Evolutionary conservation across 2,113 vertebrate species (phyloP).

Genomic region (Notarius quadriscutis): DNA sequence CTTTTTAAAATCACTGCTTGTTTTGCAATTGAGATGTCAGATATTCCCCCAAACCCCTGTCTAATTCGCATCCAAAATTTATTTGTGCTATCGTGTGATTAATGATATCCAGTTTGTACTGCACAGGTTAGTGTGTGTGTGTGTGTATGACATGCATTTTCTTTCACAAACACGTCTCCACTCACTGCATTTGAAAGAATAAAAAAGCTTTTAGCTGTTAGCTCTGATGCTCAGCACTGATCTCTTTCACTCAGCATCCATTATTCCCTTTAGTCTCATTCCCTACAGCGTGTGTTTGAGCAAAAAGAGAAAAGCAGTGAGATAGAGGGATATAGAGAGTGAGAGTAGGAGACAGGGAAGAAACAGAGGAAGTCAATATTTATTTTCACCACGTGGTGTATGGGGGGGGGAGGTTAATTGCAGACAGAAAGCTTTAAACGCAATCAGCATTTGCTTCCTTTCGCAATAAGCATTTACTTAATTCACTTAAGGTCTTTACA

Average conservation of each 20-base stretch:
- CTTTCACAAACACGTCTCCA: not conserved
- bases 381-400: constrained; percentile 13
- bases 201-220: constrained; percentile 35
- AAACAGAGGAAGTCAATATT: constrained; percentile 25
- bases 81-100: not conserved
- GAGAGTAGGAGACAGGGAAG: not conserved
- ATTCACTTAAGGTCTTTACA: not conserved
- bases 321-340: constrained; percentile 15
- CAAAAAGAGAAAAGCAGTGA: constrained; percentile 4
- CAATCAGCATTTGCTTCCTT: constrained; percentile 42
- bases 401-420: not conserved
- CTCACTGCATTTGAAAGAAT: not conserved
- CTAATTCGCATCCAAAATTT: not conserved
- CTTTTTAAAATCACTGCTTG: not conserved
- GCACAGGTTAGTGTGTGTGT: not conserved
- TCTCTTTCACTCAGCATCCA: constrained; percentile 13
- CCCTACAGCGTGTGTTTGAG: constrained; percentile 19
- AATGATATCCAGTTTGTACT: not conserved
- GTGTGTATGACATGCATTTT: not conserved
- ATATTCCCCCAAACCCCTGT: not conserved
- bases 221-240: constrained; percentile 17
- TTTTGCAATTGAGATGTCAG: not conserved
- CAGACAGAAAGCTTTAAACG: constrained; percentile 40
- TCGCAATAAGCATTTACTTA: not conserved
- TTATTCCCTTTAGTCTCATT: constrained; percentile 33